Conservation (phyloP, 2,113 vertebrate genomes). For the Eolophus roseicapilla region DNA sequence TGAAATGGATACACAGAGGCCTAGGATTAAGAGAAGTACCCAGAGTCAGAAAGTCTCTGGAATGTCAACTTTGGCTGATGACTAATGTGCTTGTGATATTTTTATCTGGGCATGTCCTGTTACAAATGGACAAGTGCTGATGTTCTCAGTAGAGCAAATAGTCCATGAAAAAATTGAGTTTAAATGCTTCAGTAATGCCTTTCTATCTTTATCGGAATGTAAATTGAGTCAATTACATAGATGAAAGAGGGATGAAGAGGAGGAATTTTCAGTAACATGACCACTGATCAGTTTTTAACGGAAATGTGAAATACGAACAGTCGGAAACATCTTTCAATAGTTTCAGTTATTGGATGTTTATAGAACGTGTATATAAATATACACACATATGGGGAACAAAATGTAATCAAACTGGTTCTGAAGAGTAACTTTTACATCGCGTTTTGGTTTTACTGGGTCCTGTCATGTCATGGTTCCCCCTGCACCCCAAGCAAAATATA, state of each 20-base stretch:
- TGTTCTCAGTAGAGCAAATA: conserved; percentile 6
- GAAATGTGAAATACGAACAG: neutral
- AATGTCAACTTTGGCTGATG: neutral
- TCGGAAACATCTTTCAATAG: neutral
- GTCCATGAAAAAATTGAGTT: conserved; percentile 1
- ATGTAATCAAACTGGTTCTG: neutral
- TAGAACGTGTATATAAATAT: accelerated
- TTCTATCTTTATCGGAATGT: conserved; percentile 11
- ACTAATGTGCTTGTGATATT: neutral
- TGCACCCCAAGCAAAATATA: neutral
- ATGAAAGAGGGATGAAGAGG: neutral
- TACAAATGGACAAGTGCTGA: neutral
- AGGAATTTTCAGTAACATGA: neutral
- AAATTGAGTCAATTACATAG: neutral
- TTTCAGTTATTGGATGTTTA: neutral
- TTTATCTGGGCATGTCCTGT: neutral
- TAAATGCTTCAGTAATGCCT: conserved; percentile 6
- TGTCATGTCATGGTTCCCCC: neutral
- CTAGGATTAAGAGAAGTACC: neutral
- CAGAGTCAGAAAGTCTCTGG: neutral
- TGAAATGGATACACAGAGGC: neutral
- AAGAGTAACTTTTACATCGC: accelerated
- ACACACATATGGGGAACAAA: neutral
- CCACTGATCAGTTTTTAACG: neutral
- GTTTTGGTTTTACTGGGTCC: neutral